Conservation (phyloP, 2,888 invertebrate species). For the Nemapogon koenigi region DNA sequence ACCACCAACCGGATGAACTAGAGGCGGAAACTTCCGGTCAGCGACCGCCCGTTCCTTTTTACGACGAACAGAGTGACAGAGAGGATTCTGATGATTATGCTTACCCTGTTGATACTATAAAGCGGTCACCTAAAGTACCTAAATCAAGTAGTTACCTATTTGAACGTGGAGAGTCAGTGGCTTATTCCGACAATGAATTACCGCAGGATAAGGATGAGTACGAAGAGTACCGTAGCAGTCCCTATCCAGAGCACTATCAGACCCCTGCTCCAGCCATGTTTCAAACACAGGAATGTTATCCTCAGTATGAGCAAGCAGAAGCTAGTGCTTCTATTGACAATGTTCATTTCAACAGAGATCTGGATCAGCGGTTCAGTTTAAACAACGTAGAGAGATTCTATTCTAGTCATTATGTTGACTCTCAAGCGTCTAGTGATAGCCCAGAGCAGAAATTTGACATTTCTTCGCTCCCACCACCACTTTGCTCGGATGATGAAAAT, state of each 20-base stretch:
- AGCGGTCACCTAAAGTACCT: constrained; percentile 50
- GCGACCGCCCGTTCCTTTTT: constrained; percentile 36
- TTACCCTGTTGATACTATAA: constrained; percentile 57
- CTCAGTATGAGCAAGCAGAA: constrained; percentile 45
- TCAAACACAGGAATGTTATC: constrained; percentile 54
- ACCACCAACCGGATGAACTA: constrained; percentile 33
- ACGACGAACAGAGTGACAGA: constrained; percentile 49
- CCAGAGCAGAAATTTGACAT: constrained; percentile 80
- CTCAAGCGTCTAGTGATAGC: constrained; percentile 69
- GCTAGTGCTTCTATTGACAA: constrained; percentile 19
- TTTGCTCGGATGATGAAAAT: constrained; percentile 77
- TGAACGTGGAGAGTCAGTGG: constrained; percentile 49
- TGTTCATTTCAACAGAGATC: constrained; percentile 40
- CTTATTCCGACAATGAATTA: constrained; percentile 50
- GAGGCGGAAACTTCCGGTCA: constrained; percentile 47
- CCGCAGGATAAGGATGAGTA: constrained; percentile 50
- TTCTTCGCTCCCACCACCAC: constrained; percentile 77
- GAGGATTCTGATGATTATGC: constrained; percentile 59
- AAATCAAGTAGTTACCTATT: constrained; percentile 50
- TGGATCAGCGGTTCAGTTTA: constrained; percentile 55
- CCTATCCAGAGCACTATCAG: constrained; percentile 54
- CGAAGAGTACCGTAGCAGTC: constrained; percentile 50
- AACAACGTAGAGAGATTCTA: constrained; percentile 56
- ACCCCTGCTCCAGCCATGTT: constrained; percentile 45
- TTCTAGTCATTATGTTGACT: constrained; percentile 62